Percentiles rank a stretch among this genome's conserved stretches.
phyloP scores from a whole-genome alignment of 2,888 invertebrate species.

The Morinoia aosen region DNA sequence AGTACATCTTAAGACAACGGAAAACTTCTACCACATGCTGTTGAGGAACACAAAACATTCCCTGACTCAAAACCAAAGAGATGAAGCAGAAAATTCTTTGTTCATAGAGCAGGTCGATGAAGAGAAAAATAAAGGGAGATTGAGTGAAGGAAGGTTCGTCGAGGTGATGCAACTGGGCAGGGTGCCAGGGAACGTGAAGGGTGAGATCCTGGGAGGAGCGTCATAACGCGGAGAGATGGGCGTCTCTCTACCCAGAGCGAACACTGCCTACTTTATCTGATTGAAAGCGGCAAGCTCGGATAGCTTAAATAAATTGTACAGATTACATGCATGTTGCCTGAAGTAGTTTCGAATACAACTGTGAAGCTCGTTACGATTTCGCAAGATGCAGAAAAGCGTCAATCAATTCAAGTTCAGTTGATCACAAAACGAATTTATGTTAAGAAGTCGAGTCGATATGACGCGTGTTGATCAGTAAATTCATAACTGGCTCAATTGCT shows the following conservation, averaged over 20 bases:
- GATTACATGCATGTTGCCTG: background rate
- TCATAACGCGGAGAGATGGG: background rate
- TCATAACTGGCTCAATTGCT: background rate
- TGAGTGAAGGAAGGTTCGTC: background rate
- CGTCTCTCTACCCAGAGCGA: background rate
- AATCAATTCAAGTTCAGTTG: background rate
- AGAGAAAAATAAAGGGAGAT: background rate
- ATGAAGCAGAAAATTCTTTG: background rate
- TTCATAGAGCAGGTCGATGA: background rate
- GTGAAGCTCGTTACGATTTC: background rate
- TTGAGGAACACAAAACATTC: background rate
- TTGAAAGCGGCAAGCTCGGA: background rate
- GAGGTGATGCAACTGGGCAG: background rate
- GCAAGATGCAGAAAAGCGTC: background rate
- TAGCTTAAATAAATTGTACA: background rate
- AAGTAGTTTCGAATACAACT: background rate
- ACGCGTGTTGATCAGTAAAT: background rate
- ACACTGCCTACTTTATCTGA: background rate
- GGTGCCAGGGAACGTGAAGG: background rate
- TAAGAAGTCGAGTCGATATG: background rate
- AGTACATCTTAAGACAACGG: background rate
- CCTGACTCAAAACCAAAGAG: background rate
- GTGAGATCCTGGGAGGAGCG: background rate
- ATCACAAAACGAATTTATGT: background rate
- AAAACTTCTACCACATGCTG: background rate